Base-by-base conservation (phyloP, 2,888 invertebrate species). In the Galerucella pusilla region DNA sequence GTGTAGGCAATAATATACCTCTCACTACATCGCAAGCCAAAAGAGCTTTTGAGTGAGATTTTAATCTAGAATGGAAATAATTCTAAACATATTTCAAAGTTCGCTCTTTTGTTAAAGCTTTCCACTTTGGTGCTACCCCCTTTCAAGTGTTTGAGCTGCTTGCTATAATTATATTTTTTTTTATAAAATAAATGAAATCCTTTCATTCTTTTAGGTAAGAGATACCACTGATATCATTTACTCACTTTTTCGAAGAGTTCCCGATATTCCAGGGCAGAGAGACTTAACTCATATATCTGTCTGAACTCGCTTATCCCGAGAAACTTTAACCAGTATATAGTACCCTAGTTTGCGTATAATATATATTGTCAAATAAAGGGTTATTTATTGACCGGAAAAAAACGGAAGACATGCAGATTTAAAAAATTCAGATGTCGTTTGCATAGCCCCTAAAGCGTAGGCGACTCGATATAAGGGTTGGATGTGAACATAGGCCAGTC, bases 231-330 rank as follows among this genome's bases (percentile, higher is more conserved):
- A 63, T 28, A 16, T 10, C 9, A 63, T 28, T 12, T 60, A 28
- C 60, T 14, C 25, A 42, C 35, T 42, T 1, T 42, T 42, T 42
- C 67, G 67, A n/a, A 46, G 61, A 28, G 52, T 63, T 64, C 65
- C 71, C 45, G 35, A 64, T 35, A 46, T 80, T 81, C 80, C 78
- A 79, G 71, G 67, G 80, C 80, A 80, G 79, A 79, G 81, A 83
- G 81, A 83, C 82, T 83, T 82, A 81, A 81, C 82, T 80, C 83
- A 82, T 83, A 83, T 83, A 83, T 83, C 82, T 82, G 82, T 82
- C 82, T 80, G 77, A 75, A 77, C 78, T 77, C 80, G 82, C 81
- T 83, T 82, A 81, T 82, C 82, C 82, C 80, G 80, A 80, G 79
- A 82, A 83, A 82, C 82, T 83, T 80, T 81, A 82, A 80, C 79